A percentile compares a stretch with the other conserved stretches of the same genome.
phyloP scores from a whole-genome alignment of 2,888 invertebrate species.

The Drosophila kuntzei region DNA sequence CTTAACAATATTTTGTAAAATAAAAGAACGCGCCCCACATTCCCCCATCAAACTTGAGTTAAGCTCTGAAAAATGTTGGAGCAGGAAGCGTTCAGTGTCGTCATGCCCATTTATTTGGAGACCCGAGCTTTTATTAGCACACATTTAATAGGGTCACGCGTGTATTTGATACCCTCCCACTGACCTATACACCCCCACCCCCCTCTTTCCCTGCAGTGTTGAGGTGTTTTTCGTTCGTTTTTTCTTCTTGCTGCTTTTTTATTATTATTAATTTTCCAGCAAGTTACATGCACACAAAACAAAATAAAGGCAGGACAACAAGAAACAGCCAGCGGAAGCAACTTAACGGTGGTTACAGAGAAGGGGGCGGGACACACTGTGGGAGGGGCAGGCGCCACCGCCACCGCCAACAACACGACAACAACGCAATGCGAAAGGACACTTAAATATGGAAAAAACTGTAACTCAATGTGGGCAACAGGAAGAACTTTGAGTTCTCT shows the following conservation, averaged over 20 bases:
- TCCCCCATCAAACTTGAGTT: slow-evolving; percentile 23
- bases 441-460: slow-evolving; percentile 76
- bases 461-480: slow-evolving; percentile 32
- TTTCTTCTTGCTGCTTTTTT: slow-evolving; percentile 59
- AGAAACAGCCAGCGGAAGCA: slow-evolving; percentile 44
- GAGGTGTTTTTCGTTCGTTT: slow-evolving; percentile 66
- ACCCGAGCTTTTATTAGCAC: slow-evolving; percentile 79
- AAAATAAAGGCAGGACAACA: slow-evolving; percentile 75
- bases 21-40: too few relatives aligned
- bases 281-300: slow-evolving; percentile 78
- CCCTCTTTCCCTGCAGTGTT: slow-evolving; percentile 26
- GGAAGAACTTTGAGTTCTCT: slow-evolving; percentile 4
- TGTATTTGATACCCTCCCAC: slow-evolving; percentile 66
- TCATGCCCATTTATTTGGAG: slow-evolving; percentile 70
- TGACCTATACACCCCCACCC: slow-evolving; percentile 20
- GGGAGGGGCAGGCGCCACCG: slow-evolving; percentile 39
- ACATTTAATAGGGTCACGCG: slow-evolving; percentile 82
- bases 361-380: background rate
- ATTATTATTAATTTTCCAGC: slow-evolving; percentile 82
- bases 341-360: slow-evolving; percentile 8
- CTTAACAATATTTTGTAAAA: slow-evolving; percentile 34
- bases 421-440: slow-evolving; percentile 74
- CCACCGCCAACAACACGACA: slow-evolving; percentile 44
- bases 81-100: slow-evolving; percentile 49
- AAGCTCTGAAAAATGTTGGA: slow-evolving; percentile 19